Evolutionary conservation across 1,140 invertebrate species (phyloP), one percentile per base, ranked within the genome.

Genomic region (Heliconius himera): DNA sequence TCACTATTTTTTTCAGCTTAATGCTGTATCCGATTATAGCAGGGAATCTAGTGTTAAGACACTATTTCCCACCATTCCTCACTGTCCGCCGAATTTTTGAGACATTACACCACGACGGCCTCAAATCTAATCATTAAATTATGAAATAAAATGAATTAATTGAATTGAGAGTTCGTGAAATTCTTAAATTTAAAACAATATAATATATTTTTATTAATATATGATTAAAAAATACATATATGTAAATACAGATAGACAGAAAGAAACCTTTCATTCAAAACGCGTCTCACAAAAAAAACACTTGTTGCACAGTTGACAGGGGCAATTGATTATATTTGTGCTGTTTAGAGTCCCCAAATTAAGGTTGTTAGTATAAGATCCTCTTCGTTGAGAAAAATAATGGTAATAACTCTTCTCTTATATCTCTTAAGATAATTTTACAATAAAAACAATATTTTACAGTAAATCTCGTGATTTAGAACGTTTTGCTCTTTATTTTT

Each of bases 291-390:
- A 81, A 16, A 46, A 51, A 81, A 75, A 81, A 75, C 76, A 81
- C 80, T 81, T 81, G 80, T 81, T 81, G 74, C 76, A 70, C 80
- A 78, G 76, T 60, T 72, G 76, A 78, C 80, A 78, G 71, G 46
- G 18, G 38, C 33, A 76, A 81, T 81, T 76, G 71, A 81, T 81
- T 76, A 81, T 46, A 22, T 73, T 29, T 70, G 18, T 54, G 60
- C 80, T 81, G 80, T 77, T 77, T 78, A 81, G 80, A 78, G 75
- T 78, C 73, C 66, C 66, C 66, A 81, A 81, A 81, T 81, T 78
- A 81, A 74, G 60, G 80, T 49, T 51, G 72, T 81, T 78, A 75
- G 76, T 75, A 74, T 60, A 75, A 81, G 60, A 75, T 78, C 72
- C 73, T 75, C 8, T 49, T 72, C 11, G 33, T 60, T 36, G 33